Percentiles rank a stretch among this genome's conserved stretches.
These are phyloP conservation scores for Trissolcus brochymenae DNA, from an alignment of 2,888 invertebrate species.

Conservation along the genomic window DNA sequence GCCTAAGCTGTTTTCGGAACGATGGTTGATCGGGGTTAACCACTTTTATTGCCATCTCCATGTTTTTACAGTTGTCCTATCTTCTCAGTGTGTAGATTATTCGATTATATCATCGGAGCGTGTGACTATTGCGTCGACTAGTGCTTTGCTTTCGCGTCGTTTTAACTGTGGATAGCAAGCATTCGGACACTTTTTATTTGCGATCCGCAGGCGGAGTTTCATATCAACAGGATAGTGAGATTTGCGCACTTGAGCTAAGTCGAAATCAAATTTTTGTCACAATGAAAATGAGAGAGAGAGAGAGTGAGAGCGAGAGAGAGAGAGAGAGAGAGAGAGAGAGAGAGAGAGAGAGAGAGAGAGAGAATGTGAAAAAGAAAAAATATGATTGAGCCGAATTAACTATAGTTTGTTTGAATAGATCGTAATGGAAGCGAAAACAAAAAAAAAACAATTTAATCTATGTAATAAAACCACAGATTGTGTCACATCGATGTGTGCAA, in stretches of 20 bases:
- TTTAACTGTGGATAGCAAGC: conserved; percentile 11
- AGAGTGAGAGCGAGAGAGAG: background rate
- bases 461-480: conserved; percentile 55
- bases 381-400: conserved; percentile 27
- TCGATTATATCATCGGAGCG: conserved; percentile 32
- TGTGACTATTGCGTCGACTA: conserved; percentile 16
- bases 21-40: conserved; percentile 46
- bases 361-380: background rate
- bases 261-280: conserved; percentile 6
- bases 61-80: conserved; percentile 54
- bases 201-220: conserved; percentile 26
- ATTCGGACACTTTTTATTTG: conserved; percentile 26
- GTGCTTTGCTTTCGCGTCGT: conserved; percentile 25
- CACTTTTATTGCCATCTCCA: conserved; percentile 56
- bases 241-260: conserved; percentile 18
- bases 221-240: conserved; percentile 50
- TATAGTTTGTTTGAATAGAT: conserved; percentile 21
- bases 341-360: background rate
- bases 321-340: background rate
- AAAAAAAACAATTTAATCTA: background rate
- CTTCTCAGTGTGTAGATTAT: conserved; percentile 52
- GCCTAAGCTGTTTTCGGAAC: conserved; percentile 65
- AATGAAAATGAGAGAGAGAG: conserved; percentile 4
- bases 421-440: too few relatives aligned
- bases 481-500: conserved; percentile 71